phyloP scores from a whole-genome alignment of 2,888 invertebrate species.

The Drosophila fungiperda region DNA sequence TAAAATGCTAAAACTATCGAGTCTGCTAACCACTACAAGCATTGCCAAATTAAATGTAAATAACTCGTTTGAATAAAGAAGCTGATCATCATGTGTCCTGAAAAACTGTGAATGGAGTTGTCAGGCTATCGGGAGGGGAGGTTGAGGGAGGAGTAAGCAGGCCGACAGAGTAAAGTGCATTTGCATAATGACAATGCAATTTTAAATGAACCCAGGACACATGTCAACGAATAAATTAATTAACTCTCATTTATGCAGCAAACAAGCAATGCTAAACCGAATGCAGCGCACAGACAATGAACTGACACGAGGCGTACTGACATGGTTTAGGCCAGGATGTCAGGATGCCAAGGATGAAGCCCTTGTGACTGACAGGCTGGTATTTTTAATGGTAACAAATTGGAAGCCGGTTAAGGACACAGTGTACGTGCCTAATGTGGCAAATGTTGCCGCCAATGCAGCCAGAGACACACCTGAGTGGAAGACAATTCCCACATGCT shows the following conservation, averaged over 20 bases:
- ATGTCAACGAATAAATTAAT: constrained; percentile 85
- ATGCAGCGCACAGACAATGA: constrained; percentile 30
- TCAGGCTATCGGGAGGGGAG: not conserved
- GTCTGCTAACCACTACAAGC: constrained; percentile 53
- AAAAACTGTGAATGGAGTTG: constrained; percentile 32
- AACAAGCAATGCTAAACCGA: constrained; percentile 47
- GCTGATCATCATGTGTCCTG: constrained; percentile 66
- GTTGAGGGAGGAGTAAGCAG: not conserved
- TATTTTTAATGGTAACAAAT: constrained; percentile 46
- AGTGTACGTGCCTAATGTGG: constrained; percentile 52
- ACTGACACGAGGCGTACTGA: not conserved
- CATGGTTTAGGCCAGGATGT: constrained; percentile 25
- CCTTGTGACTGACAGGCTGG: constrained; percentile 21
- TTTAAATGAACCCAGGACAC: constrained; percentile 77
- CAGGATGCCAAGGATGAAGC: constrained; percentile 5
- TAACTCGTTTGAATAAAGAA: constrained; percentile 80
- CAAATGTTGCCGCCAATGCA: constrained; percentile 27
- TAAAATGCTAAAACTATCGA: constrained; percentile 32
- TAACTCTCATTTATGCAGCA: constrained; percentile 81
- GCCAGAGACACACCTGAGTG: constrained; percentile 37
- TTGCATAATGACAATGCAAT: constrained; percentile 79
- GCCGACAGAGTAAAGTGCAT: constrained; percentile 55
- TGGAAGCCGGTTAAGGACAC: not conserved
- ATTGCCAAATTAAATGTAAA: constrained; percentile 80
- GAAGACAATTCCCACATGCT: constrained; percentile 25